Percentiles rank a stretch among this genome's conserved stretches.
Conservation (phyloP, 2,797 vertebrate genomes). For the Danionella dracula region DNA sequence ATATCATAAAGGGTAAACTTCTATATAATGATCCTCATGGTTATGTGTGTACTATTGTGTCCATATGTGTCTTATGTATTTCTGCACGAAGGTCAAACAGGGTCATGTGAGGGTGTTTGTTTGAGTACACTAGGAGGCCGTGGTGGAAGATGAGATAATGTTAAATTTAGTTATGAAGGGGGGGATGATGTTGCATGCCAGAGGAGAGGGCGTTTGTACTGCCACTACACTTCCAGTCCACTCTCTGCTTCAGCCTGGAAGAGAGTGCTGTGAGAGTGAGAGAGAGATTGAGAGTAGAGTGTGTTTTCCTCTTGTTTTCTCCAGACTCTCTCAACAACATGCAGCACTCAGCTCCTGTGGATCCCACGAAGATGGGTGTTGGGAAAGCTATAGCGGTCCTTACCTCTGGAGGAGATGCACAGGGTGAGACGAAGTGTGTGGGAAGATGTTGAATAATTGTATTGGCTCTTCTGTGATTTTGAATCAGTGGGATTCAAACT, state of each 20-base stretch:
- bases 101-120: not conserved
- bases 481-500: no score
- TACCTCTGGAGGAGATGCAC: slow-evolving; percentile 89
- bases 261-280: slow-evolving; percentile 4
- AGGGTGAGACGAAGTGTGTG: slow-evolving; percentile 75
- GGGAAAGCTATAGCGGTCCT: slow-evolving; percentile 88
- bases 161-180: slow-evolving; percentile 36
- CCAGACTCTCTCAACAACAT: slow-evolving; percentile 51
- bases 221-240: slow-evolving; percentile 45
- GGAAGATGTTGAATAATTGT: not conserved
- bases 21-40: not conserved
- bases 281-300: not conserved
- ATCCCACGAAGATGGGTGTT: slow-evolving; percentile 69
- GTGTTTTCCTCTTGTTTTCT: slow-evolving; percentile 27
- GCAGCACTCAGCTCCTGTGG: slow-evolving; percentile 44
- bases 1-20: not conserved
- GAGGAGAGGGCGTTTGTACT: slow-evolving; percentile 42
- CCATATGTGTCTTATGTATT: not conserved
- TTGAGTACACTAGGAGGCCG: not conserved
- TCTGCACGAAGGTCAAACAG: not conserved
- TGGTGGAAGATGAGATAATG: slow-evolving; percentile 13
- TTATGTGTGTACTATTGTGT: no score
- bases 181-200: slow-evolving; percentile 46
- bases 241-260: slow-evolving; percentile 45
- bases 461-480: no score